Base-by-base conservation (phyloP, 2,113 vertebrate genomes). In the Asarcornis scutulata region DNA sequence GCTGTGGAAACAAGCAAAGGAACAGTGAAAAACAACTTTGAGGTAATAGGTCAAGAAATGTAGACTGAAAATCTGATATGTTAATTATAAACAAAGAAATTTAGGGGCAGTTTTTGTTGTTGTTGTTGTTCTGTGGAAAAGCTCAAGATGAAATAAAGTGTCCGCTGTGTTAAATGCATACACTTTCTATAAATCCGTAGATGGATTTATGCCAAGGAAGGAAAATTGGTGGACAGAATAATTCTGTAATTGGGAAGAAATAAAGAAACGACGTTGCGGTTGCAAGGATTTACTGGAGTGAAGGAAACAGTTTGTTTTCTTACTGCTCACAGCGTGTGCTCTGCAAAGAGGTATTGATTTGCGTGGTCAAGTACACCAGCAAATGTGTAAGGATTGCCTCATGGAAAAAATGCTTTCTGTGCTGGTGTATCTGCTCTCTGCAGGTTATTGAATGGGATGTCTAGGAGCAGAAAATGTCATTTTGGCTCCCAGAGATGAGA, bases 1-100 rank as follows among this genome's bases (percentile, higher is more conserved):
- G 63, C 77, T 91, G 71, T 88, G 79, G 72, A 88, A 97, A 93
- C 55, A 67, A 77, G 32, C n/a, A 88, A 66, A 88, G 29, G n/a
- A 89, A 13, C 13, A 80, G 66, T 48, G 31, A 36, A 48, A 55
- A 87, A 66, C 13, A 9, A 46, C 11, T 96, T 81, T 55, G 50
- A 89, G 17, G 13, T 62, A 22, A 58, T 4, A 53, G 56, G 60
- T 86, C 56, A 91, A 48, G 46, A 77, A 88, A 52, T 40, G 29
- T 77, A 44, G 40, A 13, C 82, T 1, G 5, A 74, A 88, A 83
- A 69, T 95, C 21, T 58, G 17, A 17, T 23, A 27, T 1, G 2
- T 82, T 83, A 69, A 46, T 48, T 58, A 73, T 14, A 69, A 85
- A 6, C 12, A 38, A 73, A 80, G 32, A 58, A 68, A 36, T 23